Evolutionary conservation across 2,797 vertebrate species (phyloP), one percentile per base, ranked within the genome.

Genomic region (Sphenodon punctatus): DNA sequence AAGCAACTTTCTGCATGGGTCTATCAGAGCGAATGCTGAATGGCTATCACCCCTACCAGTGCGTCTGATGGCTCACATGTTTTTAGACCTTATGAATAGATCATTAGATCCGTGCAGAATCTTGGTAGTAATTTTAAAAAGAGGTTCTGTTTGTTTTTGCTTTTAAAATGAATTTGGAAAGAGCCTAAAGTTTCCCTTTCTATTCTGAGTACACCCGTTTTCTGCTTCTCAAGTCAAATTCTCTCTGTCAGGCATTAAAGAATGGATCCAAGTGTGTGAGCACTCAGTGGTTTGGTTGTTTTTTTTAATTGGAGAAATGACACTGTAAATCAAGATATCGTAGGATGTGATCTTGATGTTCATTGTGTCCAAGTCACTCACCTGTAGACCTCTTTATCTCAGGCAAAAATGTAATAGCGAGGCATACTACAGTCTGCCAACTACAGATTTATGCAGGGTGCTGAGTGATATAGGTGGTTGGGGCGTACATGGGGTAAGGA

Each of bases 351-450:
- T 59, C 87, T 71, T 41, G 72, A 77, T 78, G 49, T 41, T 46
- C 76, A 76, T 75, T 32, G 76, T 8, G 0, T 65, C 82, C 30
- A 34, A 78, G 80, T 67, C 85, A 80, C 49, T 78, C 87, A 70
- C 78, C 67, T 56, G 0, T 67, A 17, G 56, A 43, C 10, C 4
- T 27, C 49, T 30, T 27, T 23, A 59, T 59, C 56, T 36, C 20
- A 59, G 56, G 25, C 25, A 27, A 39, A 27, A 30, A 42, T 27
- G 20, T 30, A 30, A 41, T 34, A 53, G n/a, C n/a, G n/a, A n/a
- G n/a, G n/a, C n/a, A n/a, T n/a, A n/a, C n/a, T n/a, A n/a, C n/a
- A n/a, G n/a, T 51, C 14, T 53, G 49, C 7, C 10, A 45, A 10
- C 39, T 20, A 27, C 39, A 20, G 39, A 22, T 30, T 32, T 7